Percentiles rank a stretch among this genome's conserved stretches.
These are phyloP conservation scores for Mustela lutreola DNA, from an alignment of 2,113 vertebrate species.

Conservation along the genomic window DNA sequence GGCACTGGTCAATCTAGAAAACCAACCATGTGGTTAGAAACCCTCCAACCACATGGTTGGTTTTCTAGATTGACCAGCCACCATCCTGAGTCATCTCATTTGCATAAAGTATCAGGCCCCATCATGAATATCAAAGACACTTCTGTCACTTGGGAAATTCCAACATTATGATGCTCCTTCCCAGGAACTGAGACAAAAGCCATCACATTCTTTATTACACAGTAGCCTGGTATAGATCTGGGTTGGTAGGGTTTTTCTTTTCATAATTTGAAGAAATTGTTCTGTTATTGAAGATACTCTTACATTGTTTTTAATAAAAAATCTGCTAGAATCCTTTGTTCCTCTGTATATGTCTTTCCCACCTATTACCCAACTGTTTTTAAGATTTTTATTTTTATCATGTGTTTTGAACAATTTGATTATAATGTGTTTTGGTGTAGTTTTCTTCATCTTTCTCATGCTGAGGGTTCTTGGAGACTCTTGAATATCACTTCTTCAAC, in stretches of 20 bases:
- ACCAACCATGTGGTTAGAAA: no score
- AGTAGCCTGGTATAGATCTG: neutral
- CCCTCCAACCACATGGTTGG: neutral
- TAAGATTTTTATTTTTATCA: constrained; percentile 4
- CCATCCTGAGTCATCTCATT: neutral
- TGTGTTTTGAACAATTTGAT: constrained; percentile 29
- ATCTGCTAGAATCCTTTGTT: neutral
- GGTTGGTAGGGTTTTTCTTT: neutral
- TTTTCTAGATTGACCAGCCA: neutral
- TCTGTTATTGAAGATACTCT: neutral
- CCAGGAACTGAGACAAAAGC: neutral
- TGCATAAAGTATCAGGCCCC: neutral
- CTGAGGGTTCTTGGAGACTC: neutral
- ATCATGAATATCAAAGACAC: neutral
- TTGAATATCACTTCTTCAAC: neutral
- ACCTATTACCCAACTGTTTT: neutral
- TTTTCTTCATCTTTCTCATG: neutral
- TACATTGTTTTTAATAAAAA: neutral
- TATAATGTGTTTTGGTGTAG: neutral
- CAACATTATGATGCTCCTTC: neutral
- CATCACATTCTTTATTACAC: neutral
- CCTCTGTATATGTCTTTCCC: neutral
- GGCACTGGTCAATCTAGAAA: neutral
- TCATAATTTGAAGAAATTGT: neutral
- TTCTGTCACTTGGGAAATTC: neutral